Evolutionary conservation across 2,888 invertebrate species (phyloP), one percentile per base, ranked within the genome.

Genomic region (Apotomis capreana): DNA sequence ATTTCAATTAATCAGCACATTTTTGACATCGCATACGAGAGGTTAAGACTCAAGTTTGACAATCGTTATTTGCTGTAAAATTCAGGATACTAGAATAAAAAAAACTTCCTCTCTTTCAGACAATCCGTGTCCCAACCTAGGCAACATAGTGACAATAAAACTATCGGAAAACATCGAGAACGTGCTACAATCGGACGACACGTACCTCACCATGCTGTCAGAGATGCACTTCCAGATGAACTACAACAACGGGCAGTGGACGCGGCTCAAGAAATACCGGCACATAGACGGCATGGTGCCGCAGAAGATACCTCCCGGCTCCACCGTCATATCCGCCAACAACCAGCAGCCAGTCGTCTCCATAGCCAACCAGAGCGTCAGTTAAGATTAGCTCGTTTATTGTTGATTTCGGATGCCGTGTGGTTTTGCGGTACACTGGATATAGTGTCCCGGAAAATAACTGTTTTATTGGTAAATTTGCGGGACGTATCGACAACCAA

Each of bases 201-300:
- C 96, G 0, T 95, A 96, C 81, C 92, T 94, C 36, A 95, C 95
- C 0, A 96, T 97, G 96, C 91, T 97, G 67, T 97, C 97, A 0
- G 99, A 99, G 89, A 98, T 98, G 76, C 98, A 98, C 90, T 99
- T 99, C 95, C 98, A 99, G 88, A 98, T 99, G 97, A 99, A 99
- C 92, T 99, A 99, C 91, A 97, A 97, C 84, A 98, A 98, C 68
- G 99, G 99, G 89, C 98, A 99, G 86, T 99, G 99, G 99, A 98
- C 98, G 85, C 94, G 92, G 3, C 83, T 99, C 80, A 98, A 98
- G 89, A 99, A 99, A 83, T 97, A 96, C 87, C 94, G 97, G 73
- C 96, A 96, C 72, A 94, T 96, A 77, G 97, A 96, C 58, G 93
- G 92, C 0, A 91, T 91, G 86, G 87, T 92, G 0, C 92, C 92